Evolutionary conservation across 2,888 invertebrate genomes (phyloP), one percentile per base, ranked within the genome.

Genomic region (Harpalus rubripes): DNA sequence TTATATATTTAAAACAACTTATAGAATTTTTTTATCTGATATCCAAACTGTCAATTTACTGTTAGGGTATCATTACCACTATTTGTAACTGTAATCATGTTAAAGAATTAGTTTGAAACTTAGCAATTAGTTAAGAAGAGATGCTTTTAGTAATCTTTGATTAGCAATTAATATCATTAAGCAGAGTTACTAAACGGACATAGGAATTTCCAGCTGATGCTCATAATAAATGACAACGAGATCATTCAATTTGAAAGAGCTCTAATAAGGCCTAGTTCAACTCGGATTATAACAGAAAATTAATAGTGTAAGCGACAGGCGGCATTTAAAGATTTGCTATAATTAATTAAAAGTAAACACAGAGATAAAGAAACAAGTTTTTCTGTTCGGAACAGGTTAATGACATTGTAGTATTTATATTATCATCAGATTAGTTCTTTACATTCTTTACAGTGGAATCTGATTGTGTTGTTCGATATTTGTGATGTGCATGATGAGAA

Each of bases 271-370:
- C 63, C 44, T 15, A 63, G 81, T 26, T 56, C 52, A 41, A 22
- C 58, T 32, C 10, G 79, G 52, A 58, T 79, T 81, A 65, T 61
- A 61, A 65, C 41, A 65, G 18, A 81, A 32, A 81, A 81, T 65
- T 81, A 81, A 81, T 81, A 81, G 81, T 41, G 26, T 65, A 65
- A 61, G 18, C 61, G 79, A 80, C 79, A 80, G 41, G 39, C 58
- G 79, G 79, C 79, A 61, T 80, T 80, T 80, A 81, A 68, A 81
- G 81, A 81, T 81, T 81, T 81, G 81, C 81, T 58, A 81, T 72
- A 81, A 81, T 81, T 81, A 81, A 81, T 81, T 81, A 81, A 68
- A 65, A 81, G 52, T 65, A 81, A 81, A 81, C 63, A 76, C 5
- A 10, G 22, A 63, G 63, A 65, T 61, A 65, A 81, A 61, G 65